phyloP scores from a whole-genome alignment of 2,113 vertebrate species.

The Nanorana parkeri region DNA sequence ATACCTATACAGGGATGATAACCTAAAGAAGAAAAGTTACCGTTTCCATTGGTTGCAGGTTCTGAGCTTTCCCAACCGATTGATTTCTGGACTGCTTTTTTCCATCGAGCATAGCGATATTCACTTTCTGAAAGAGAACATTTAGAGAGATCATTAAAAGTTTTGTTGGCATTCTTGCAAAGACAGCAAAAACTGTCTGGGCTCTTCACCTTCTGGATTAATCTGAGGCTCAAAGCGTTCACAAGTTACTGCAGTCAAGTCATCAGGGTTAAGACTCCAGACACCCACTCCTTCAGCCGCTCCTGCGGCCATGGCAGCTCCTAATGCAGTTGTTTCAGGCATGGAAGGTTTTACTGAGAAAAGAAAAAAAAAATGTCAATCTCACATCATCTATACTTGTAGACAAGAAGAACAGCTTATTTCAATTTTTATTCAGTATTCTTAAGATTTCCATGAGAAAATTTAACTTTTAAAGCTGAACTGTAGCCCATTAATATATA shows the following conservation, averaged over 20 bases:
- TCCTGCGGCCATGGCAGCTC: slow-evolving; percentile 95
- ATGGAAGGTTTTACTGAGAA: slow-evolving; percentile 88
- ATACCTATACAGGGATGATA: background rate
- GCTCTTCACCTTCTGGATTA: slow-evolving; percentile 83
- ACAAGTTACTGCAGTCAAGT: slow-evolving; percentile 80
- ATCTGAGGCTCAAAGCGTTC: slow-evolving; percentile 92
- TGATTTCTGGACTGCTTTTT: slow-evolving; percentile 92
- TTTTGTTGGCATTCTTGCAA: background rate
- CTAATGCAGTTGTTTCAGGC: slow-evolving; percentile 93
- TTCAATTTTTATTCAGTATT: no score
- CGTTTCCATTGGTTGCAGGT: slow-evolving; percentile 71
- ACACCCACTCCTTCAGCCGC: slow-evolving; percentile 90
- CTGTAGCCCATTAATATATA: no score
- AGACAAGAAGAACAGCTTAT: no score
- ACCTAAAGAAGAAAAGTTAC: slow-evolving; percentile 38
- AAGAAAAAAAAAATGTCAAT: background rate
- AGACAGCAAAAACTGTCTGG: background rate
- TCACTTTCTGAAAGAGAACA: slow-evolving; percentile 83
- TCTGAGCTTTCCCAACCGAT: slow-evolving; percentile 92
- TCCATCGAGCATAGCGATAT: slow-evolving; percentile 91
- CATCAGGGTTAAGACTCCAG: slow-evolving; percentile 84
- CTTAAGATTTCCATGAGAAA: no score
- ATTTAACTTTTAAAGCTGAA: no score
- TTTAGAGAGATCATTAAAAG: background rate
- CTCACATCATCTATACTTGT: no score